Evolutionary conservation across 1,140 invertebrate species (phyloP).

Genomic region (Brachionus koreanus): DNA sequence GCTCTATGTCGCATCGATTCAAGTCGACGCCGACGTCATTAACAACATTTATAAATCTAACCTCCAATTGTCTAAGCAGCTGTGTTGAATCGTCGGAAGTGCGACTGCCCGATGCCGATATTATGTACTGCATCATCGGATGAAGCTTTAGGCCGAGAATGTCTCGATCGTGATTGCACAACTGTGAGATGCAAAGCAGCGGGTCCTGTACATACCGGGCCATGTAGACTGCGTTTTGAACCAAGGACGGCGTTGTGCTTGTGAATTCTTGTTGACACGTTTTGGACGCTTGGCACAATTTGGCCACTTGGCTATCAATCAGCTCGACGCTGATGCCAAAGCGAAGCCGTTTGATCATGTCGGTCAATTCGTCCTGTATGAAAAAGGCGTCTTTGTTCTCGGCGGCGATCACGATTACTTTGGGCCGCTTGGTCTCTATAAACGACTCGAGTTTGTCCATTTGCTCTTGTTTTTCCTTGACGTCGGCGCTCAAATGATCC

Average conservation of each 20-base stretch:
- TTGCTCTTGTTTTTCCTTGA: slow-evolving; percentile 68
- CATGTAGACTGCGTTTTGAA: slow-evolving; percentile 85
- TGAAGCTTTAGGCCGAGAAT: slow-evolving; percentile 88
- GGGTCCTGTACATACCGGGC: slow-evolving; percentile 90
- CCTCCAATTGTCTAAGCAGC: slow-evolving; percentile 63
- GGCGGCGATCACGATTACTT: slow-evolving; percentile 82
- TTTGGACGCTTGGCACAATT: slow-evolving; percentile 49
- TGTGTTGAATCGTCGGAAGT: not conserved
- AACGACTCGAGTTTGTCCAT: slow-evolving; percentile 76
- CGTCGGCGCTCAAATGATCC: not conserved
- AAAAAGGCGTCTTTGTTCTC: slow-evolving; percentile 72
- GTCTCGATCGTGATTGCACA: slow-evolving; percentile 91
- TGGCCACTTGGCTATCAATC: slow-evolving; percentile 83
- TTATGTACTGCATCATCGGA: slow-evolving; percentile 66
- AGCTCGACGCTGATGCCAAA: slow-evolving; percentile 82
- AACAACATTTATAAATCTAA: slow-evolving; percentile 85
- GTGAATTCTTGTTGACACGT: slow-evolving; percentile 65
- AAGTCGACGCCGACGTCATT: slow-evolving; percentile 99
- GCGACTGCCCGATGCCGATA: not conserved
- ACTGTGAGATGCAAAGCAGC: slow-evolving; percentile 86
- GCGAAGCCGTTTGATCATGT: slow-evolving; percentile 55
- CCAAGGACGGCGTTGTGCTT: slow-evolving; percentile 78
- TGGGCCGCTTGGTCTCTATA: slow-evolving; percentile 83
- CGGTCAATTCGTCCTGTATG: slow-evolving; percentile 73
- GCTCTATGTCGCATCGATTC: slow-evolving; percentile 81